Evolutionary conservation across 2,888 invertebrate genomes (phyloP), one percentile per base, ranked within the genome.

Genomic region (Eucriotettix oculatus): DNA sequence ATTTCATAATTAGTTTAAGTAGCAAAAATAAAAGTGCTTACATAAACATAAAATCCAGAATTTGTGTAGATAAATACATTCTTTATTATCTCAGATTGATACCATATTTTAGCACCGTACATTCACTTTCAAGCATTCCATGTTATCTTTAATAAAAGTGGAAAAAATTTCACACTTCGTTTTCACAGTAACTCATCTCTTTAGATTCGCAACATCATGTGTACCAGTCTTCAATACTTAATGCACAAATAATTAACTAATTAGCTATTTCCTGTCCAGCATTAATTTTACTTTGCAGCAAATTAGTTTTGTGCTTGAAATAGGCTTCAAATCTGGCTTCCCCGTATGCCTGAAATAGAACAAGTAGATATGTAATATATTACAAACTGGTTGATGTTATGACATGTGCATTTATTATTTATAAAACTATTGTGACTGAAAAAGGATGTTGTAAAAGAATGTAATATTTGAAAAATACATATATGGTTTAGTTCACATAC

Each of bases 271-370:
- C n/a, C 48, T 14, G 48, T 14, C 48, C 48, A 14, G 2, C 48
- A 48, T 48, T 14, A 14, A 2, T 48, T 48, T 48, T 48, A 48
- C n/a, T n/a, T 48, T n/a, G 1, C 48, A 48, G 9, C 9, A 48
- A 48, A 3, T 9, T 48, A 3, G 12, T 48, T n/a, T 62, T 62
- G 54, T 62, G 61, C 48, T 57, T 57, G 59, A 59, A 62, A 54
- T 62, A 62, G 42, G 59, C 57, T 10, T 59, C 57, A 42, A 62
- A 59, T 55, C 61, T 59, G 12, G 53, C 57, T 52, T 59, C 54
- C 10, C 61, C 61, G 48, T 62, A 62, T 43, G 44, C 61, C 61
- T 62, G 59, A 42, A 59, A 61, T 14, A 54, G 53, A 42, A n/a
- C 42, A 56, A n/a, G 2, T 29, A 29, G 29, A 7, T 29, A 5